A percentile compares a stretch with the other conserved stretches of the same genome.
phyloP scores from a whole-genome alignment of 2,797 vertebrate genomes.

The Falco peregrinus region DNA sequence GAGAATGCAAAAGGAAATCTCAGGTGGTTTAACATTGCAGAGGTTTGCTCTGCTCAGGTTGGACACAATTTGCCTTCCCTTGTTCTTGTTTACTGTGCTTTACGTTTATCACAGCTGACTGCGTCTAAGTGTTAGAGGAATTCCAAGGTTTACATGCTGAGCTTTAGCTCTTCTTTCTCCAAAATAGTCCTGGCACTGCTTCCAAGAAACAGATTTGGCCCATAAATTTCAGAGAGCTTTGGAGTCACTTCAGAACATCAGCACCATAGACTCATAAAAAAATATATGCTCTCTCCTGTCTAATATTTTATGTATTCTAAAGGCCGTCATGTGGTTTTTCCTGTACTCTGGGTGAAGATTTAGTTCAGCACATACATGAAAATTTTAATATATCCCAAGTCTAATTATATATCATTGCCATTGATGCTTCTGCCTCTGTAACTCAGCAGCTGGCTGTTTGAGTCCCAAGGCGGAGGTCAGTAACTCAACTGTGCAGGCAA shows the following conservation, averaged over 20 bases:
- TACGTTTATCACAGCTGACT: not conserved
- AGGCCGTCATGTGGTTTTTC: not conserved
- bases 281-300: not conserved
- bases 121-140: not conserved
- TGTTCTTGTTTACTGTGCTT: not conserved
- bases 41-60: not conserved
- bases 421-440: not conserved
- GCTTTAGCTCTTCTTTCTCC: not conserved
- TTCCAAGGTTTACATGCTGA: not conserved
- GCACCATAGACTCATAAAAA: not conserved
- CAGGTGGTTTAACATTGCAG: not conserved
- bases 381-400: not conserved
- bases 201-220: not conserved
- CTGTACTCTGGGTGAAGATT: not conserved
- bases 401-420: constrained; percentile 6
- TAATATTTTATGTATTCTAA: constrained; percentile 55
- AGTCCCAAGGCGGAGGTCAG: not conserved
- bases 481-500: not conserved
- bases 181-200: not conserved
- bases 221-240: not conserved
- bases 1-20: not conserved
- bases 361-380: not conserved
- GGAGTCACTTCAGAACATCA: not conserved
- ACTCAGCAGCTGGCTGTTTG: not conserved
- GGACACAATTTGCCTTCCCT: not conserved